Evolutionary conservation across 2,888 invertebrate genomes (phyloP), one percentile per base, ranked within the genome.

Genomic region (Pomacea canaliculata): DNA sequence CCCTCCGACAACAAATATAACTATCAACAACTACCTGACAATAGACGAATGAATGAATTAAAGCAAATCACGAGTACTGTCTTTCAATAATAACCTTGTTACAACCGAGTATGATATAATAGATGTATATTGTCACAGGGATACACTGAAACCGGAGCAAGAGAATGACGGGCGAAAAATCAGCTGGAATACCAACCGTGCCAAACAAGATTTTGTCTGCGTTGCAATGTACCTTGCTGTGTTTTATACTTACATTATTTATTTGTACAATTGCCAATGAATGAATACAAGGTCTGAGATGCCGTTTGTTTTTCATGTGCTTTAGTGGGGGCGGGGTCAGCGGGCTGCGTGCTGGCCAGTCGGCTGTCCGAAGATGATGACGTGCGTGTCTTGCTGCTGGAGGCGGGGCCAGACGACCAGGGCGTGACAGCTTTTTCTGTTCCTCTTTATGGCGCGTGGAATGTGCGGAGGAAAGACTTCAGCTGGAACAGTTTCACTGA

Each of bases 341-440:
- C 92, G 19, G 92, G 92, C 23, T 92, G 92, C 83, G 91, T 92
- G 51, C 78, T 91, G 73, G 91, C 92, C 27, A 92, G 91, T 81
- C 85, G 92, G 9, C 85, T 92, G 51, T 86, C 90, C 18, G 91
- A 90, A 81, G 87, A 90, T 80, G 83, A 86, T 0, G 82, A 88
- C 48, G 84, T 87, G 67, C 84, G 76, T 78, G 89, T 80, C 81
- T 82, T 92, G 19, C 76, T 92, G 49, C 71, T 91, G 71, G 92
- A 92, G 80, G 92, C 92, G 3, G 92, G 92, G 1, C 91, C 91
- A 1, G 85, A 85, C 62, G 92, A 92, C 87, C 27, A 23, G 16
- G 66, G 27, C 16, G 10, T 23, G 23, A 7, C 63, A 19, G 7
- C 27, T 2, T 63, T 63, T 27, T 63, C 63, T 5, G 27, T 60